phyloP scores from a whole-genome alignment of 2,888 invertebrate genomes.

The Arrhopalites spinosus region DNA sequence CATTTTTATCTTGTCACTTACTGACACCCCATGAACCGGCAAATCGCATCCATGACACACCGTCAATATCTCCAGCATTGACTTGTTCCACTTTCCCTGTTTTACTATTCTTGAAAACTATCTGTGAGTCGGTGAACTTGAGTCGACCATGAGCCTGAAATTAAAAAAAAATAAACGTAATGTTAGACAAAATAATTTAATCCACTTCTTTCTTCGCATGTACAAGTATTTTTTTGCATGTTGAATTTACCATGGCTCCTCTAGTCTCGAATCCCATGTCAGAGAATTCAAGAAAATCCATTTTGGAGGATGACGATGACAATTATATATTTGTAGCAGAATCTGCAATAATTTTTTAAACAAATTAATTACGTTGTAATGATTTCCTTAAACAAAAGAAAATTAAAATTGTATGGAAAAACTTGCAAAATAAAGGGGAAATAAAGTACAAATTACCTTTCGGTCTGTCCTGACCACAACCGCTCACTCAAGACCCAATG shows the following conservation, averaged over 20 bases:
- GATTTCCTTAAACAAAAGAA: too few species aligned
- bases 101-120: slow-evolving; percentile 92
- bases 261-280: slow-evolving; percentile 83
- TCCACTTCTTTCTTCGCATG: background rate
- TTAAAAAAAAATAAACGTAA: slow-evolving; percentile 54
- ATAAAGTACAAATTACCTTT: too few species aligned
- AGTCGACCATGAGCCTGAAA: slow-evolving; percentile 86
- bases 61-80: slow-evolving; percentile 79
- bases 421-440: too few species aligned
- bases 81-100: slow-evolving; percentile 96
- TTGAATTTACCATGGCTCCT: slow-evolving; percentile 77
- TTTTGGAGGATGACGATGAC: slow-evolving; percentile 56
- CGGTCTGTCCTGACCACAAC: too few species aligned
- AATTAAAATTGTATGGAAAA: too few species aligned
- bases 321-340: background rate
- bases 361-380: too few species aligned
- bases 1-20: too few species aligned
- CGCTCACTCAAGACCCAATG: background rate
- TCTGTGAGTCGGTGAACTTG: slow-evolving; percentile 86
- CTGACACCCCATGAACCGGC: slow-evolving; percentile 66
- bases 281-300: slow-evolving; percentile 87
- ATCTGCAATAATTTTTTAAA: too few species aligned
- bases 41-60: slow-evolving; percentile 89
- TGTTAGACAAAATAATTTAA: too few species aligned
- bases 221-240: slow-evolving; percentile 40